These are phyloP conservation scores for Ephestia elutella DNA, from an alignment of 1,140 invertebrate genomes.

Conservation along the genomic window DNA sequence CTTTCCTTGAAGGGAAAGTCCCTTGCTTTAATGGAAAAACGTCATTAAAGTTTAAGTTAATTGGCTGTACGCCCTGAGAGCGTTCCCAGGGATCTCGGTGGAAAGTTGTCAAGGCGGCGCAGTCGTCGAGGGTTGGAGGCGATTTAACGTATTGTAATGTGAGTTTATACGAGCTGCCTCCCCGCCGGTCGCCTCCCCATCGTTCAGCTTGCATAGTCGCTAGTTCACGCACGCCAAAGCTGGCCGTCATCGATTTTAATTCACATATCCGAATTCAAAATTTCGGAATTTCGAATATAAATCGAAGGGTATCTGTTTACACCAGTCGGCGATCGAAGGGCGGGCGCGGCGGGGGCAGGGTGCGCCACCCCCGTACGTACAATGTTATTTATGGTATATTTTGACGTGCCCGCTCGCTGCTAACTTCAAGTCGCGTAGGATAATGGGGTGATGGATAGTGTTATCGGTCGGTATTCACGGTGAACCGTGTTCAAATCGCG, in stretches of 20 bases:
- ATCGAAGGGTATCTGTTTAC: constrained; percentile 25
- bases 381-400: constrained; percentile 71
- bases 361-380: constrained; percentile 42
- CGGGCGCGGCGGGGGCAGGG: constrained; percentile 33
- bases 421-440: constrained; percentile 63
- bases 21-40: constrained; percentile 37
- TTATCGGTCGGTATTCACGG: constrained; percentile 66
- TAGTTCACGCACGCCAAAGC: constrained; percentile 47
- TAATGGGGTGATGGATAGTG: constrained; percentile 72
- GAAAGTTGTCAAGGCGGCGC: constrained; percentile 37
- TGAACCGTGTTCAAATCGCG: constrained; percentile 46
- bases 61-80: constrained; percentile 37
- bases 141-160: constrained; percentile 62
- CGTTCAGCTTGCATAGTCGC: constrained; percentile 47
- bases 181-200: constrained; percentile 28
- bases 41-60: constrained; percentile 51
- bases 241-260: constrained; percentile 47
- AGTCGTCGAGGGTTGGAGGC: constrained; percentile 45
- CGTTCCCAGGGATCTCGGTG: constrained; percentile 34
- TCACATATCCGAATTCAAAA: constrained; percentile 38
- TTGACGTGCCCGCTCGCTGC: constrained; percentile 63
- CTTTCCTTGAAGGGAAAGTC: neutral
- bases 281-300: constrained; percentile 30
- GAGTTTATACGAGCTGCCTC: constrained; percentile 45
- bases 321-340: constrained; percentile 38